Evolutionary conservation across 2,113 vertebrate genomes (phyloP), one percentile per base, ranked within the genome.

Genomic region (Reinhardtius hippoglossoides): DNA sequence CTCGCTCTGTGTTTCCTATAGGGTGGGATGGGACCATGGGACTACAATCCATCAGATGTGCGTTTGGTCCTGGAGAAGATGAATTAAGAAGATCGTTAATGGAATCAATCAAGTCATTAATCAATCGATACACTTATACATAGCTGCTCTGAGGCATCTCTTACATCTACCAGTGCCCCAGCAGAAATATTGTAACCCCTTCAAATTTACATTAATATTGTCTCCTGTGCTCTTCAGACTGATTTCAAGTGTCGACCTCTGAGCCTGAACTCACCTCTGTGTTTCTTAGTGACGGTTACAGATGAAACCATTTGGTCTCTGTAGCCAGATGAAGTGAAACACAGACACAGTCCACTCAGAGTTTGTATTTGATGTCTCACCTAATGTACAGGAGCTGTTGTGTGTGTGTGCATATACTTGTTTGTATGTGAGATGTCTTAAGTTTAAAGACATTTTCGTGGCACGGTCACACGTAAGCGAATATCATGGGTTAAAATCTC

Each of bases 1-100:
- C 24, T 84, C 3, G 0, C 35, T 64, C 20, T 46, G 27, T 7
- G 82, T 4, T 80, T 81, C 23, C 81, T 40, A 67, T 85, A 99
- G 97, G 97, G 97, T 42, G 86, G 81, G 65, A 46, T 83, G 65
- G 97, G 97, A 21, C 97, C 97, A 74, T 96, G 94, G 94, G 94
- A 95, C 77, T 98, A 97, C 73, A 72, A 85, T 24, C 97, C 95
- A 14, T 86, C 88, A 58, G 97, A 96, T 88, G 95, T 99, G 67
- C 94, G 93, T 0, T 71, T 86, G 10, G 82, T 96, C 68, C 93
- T 98, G 86, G 93, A 97, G 92, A 96, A 95, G 80, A 69, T 94
- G 40, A 84, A 91, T 70, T 94, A 93, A 86, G 70, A 54, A 58
- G 63, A 5, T 40, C 16, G 31, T 46, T n/a, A 35, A 50, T 14